Conservation (phyloP, 2,113 vertebrate species). For the Candoia aspera region DNA sequence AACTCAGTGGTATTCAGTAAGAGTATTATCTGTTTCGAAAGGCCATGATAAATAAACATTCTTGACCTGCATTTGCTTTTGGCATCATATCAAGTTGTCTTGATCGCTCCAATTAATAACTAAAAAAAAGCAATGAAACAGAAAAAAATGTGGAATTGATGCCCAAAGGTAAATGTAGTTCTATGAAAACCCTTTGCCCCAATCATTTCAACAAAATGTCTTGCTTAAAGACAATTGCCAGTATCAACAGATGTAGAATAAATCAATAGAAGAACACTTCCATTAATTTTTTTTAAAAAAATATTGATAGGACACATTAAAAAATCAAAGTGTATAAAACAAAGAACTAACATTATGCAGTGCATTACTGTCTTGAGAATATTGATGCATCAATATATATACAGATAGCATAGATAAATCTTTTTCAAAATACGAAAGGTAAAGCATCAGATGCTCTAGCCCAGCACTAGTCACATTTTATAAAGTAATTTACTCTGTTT, state of each 20-base stretch:
- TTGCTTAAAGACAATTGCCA: neutral
- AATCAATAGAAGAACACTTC: constrained; percentile 10
- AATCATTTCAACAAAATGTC: neutral
- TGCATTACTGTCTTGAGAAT: neutral
- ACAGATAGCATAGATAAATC: neutral
- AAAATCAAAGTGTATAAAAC: neutral
- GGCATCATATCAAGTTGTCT: neutral
- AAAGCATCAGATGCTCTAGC: neutral
- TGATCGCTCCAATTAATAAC: neutral
- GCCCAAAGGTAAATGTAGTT: neutral
- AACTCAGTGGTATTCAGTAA: neutral
- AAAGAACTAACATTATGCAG: neutral
- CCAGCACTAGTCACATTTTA: neutral
- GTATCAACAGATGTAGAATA: neutral
- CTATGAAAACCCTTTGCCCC: neutral
- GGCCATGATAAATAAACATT: neutral
- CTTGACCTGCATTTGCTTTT: neutral
- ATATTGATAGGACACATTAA: neutral
- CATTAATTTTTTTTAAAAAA: neutral
- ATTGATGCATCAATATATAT: neutral
- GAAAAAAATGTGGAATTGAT: neutral
- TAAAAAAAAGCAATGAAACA: neutral
- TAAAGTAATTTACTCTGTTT: neutral
- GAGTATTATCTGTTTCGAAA: neutral
- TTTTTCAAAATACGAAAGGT: neutral